Evolutionary conservation across 2,888 invertebrate genomes (phyloP).

Genomic region (Cryptosula pallasiana): DNA sequence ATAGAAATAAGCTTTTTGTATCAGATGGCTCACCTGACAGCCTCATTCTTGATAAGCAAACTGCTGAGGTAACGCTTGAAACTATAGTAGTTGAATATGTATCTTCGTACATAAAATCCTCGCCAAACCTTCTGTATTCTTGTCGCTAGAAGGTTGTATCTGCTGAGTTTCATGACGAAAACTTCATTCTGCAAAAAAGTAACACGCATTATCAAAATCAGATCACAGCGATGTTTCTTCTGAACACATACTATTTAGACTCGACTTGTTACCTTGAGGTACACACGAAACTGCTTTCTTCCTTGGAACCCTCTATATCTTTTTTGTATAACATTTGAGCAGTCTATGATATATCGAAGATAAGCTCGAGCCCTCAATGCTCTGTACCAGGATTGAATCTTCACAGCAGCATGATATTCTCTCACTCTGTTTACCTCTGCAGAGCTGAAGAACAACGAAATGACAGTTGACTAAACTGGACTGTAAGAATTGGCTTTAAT

Average conservation of each 20-base stretch:
- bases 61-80: constrained; percentile 47
- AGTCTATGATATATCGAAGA: constrained; percentile 37
- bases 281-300: constrained; percentile 37
- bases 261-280: constrained; percentile 35
- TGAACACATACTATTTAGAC: not conserved
- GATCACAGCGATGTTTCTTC: not conserved
- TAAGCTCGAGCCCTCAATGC: constrained; percentile 41
- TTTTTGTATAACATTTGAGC: constrained; percentile 44
- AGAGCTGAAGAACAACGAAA: constrained; percentile 35
- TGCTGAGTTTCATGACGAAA: constrained; percentile 43
- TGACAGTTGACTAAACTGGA: no score
- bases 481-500: no score
- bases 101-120: constrained; percentile 52
- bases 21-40: constrained; percentile 43
- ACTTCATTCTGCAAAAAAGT: constrained; percentile 39
- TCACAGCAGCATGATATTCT: constrained; percentile 42
- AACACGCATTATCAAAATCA: not conserved
- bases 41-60: constrained; percentile 46
- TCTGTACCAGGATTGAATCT: constrained; percentile 50
- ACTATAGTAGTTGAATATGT: constrained; percentile 50
- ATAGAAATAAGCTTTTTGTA: no score
- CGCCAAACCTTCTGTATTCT: constrained; percentile 52
- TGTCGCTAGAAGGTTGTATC: constrained; percentile 41
- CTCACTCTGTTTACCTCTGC: constrained; percentile 40
- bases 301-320: constrained; percentile 45